Evolutionary conservation across 1,140 invertebrate genomes (phyloP).

Genomic region (Nylanderia fulva): DNA sequence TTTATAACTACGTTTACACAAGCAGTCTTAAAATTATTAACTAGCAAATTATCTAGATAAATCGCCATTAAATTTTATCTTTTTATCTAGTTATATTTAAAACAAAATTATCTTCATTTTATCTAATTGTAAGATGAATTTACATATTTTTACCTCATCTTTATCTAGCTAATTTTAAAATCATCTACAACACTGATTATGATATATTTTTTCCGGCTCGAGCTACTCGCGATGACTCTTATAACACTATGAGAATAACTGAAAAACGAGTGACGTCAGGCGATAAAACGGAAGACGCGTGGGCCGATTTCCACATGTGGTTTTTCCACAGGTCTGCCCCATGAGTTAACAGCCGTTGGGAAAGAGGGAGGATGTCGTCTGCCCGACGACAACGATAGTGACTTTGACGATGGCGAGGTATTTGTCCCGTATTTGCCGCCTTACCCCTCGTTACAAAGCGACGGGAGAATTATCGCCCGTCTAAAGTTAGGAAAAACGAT

Average conservation of each 20-base stretch:
- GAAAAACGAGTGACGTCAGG: slow-evolving; percentile 53
- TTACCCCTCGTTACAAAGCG: background rate
- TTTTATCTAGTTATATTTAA: too few relatives aligned
- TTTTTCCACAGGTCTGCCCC: slow-evolving; percentile 53
- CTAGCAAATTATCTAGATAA: too few relatives aligned
- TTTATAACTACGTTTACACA: too few relatives aligned
- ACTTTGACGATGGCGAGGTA: slow-evolving; percentile 27
- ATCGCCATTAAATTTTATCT: too few relatives aligned
- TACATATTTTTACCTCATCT: too few relatives aligned
- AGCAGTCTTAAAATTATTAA: too few relatives aligned
- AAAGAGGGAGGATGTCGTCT: background rate
- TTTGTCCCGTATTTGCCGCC: slow-evolving; percentile 22
- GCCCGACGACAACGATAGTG: background rate
- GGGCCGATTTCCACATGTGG: slow-evolving; percentile 54
- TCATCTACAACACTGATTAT: too few relatives aligned
- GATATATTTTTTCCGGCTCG: background rate
- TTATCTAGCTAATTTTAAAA: too few relatives aligned
- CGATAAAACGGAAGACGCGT: slow-evolving; percentile 50
- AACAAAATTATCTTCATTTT: too few relatives aligned
- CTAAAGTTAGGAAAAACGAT: slow-evolving; percentile 45
- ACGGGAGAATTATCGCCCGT: slow-evolving; percentile 22
- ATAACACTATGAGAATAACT: too few relatives aligned
- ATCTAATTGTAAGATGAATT: too few relatives aligned
- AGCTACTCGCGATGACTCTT: background rate
- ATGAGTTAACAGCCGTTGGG: slow-evolving; percentile 27